A percentile compares a stretch with the other conserved stretches of the same genome.
These are phyloP conservation scores for Sceloporus tristichus DNA, from an alignment of 2,113 vertebrate genomes.

Conservation along the genomic window DNA sequence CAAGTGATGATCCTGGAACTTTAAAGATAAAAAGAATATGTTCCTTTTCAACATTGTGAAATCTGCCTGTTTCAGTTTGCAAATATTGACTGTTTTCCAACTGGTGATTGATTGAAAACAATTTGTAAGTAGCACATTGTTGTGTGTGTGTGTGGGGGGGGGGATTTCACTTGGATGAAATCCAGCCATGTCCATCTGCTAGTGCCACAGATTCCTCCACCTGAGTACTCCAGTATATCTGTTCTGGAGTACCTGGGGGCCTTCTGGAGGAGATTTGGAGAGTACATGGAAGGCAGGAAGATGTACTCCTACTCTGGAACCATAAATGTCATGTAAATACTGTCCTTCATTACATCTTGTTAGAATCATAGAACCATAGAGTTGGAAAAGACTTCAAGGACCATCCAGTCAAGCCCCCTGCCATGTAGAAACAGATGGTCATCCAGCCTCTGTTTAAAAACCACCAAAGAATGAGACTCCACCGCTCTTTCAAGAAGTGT, in stretches of 20 bases:
- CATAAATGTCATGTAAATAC: background rate
- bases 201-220: background rate
- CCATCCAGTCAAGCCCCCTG: too few relatives aligned
- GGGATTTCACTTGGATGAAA: background rate
- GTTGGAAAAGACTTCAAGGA: too few relatives aligned
- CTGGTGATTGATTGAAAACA: constrained; percentile 1
- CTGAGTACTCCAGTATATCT: too few relatives aligned
- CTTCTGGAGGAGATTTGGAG: background rate
- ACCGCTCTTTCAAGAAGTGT: too few relatives aligned
- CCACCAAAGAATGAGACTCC: too few relatives aligned
- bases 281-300: background rate
- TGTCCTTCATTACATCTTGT: background rate
- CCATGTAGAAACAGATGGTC: too few relatives aligned
- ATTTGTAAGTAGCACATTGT: background rate
- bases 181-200: background rate
- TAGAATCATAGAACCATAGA: too few relatives aligned
- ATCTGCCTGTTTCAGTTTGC: constrained; percentile 8
- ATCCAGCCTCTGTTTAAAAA: too few relatives aligned
- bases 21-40: background rate
- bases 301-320: background rate
- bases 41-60: background rate
- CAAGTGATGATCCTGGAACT: background rate
- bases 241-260: background rate
- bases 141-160: background rate
- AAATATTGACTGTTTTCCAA: constrained; percentile 10